Evolutionary conservation across 2,888 invertebrate genomes (phyloP).

Genomic region (Meliscaeva auricollis): DNA sequence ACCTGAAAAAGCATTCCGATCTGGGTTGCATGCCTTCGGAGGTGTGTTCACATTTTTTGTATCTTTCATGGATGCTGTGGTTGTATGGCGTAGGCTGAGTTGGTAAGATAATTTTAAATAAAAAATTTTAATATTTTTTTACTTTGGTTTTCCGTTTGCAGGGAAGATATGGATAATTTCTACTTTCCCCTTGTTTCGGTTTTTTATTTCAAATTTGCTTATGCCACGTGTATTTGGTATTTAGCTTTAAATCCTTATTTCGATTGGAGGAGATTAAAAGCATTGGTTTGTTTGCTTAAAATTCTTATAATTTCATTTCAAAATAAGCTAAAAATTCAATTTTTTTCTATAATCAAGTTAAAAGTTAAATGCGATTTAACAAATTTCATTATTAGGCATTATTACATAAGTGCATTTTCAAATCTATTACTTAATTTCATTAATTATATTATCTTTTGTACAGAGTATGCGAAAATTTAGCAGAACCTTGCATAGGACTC

Average conservation of each 20-base stretch:
- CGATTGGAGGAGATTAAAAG: conserved; percentile 20
- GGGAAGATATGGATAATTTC: conserved; percentile 18
- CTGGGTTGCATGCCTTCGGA: conserved; percentile 29
- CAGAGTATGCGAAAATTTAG: not conserved
- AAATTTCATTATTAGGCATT: too few relatives aligned
- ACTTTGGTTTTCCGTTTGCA: not conserved
- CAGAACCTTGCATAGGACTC: not conserved
- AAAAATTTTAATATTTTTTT: not conserved
- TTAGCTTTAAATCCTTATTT: conserved; percentile 25
- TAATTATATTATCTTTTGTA: too few relatives aligned
- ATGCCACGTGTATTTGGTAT: conserved; percentile 10
- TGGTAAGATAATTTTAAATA: conserved; percentile 3
- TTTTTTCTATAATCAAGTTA: too few relatives aligned
- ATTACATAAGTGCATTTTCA: too few relatives aligned
- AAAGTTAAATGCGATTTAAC: too few relatives aligned
- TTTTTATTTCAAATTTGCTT: conserved; percentile 10
- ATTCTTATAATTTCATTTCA: too few relatives aligned
- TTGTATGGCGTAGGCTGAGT: conserved; percentile 32
- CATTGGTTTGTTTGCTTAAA: not conserved
- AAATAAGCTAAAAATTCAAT: too few relatives aligned
- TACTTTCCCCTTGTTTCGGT: conserved; percentile 5
- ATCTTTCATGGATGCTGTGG: conserved; percentile 7
- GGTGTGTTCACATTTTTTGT: conserved; percentile 27
- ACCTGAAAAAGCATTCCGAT: conserved; percentile 7
- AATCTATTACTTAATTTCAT: too few relatives aligned